Evolutionary conservation across 2,113 vertebrate genomes (phyloP), one percentile per base, ranked within the genome.

Genomic region (Alethe castanea): DNA sequence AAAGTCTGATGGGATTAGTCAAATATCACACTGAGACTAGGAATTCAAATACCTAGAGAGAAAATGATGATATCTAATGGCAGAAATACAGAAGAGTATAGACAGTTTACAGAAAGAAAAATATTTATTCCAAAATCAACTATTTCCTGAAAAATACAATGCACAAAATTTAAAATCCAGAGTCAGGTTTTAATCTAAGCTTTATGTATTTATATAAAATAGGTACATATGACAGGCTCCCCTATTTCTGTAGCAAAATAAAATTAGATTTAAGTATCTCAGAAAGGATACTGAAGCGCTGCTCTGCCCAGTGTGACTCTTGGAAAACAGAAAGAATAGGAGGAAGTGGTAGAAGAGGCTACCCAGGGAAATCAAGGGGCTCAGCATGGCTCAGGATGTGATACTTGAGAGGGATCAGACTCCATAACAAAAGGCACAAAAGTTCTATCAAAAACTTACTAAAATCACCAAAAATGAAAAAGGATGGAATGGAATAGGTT

Each of bases 41-140:
- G 19, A 90, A 77, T 57, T 50, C 62, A 79, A 94, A 91, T 45
- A 66, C 35, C 38, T 88, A 50, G 36, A 91, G n/a, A 94, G 62
- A 85, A 82, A 90, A 79, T 22, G 0, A 62, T 48, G 14, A 16
- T 80, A 36, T 29, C 35, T 69, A 67, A 79, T 69, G 24, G 40
- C 16, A 89, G 56, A 86, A 91, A 76, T 57, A 66, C 3, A 19
- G 23, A 88, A 47, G 8, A 89, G 44, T 11, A 56, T 4, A 60
- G 47, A 12, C 17, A 69, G 23, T 35, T 82, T 64, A 61, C 25
- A 66, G 33, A 8, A 25, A 67, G 60, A 81, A 73, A 91, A 73
- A 18, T 8, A 62, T 14, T 25, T 81, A 38, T 82, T 64, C 40
- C 65, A 86, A 81, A 69, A 8, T 6, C 11, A 50, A 40, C 4